These are phyloP conservation scores for Drosophila limbata DNA, from an alignment of 2,888 invertebrate genomes.

Conservation along the genomic window DNA sequence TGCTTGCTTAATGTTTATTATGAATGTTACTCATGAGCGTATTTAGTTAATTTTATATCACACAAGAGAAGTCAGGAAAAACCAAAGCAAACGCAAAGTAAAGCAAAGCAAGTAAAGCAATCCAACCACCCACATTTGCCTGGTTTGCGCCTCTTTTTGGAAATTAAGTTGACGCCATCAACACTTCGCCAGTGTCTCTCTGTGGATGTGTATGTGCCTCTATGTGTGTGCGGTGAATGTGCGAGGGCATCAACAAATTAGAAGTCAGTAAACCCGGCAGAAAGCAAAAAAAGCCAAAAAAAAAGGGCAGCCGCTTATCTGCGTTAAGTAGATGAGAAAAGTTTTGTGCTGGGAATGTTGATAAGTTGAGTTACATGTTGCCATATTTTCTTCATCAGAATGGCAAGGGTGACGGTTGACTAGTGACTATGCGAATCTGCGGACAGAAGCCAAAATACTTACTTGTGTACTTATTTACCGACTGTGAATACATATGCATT, in stretches of 20 bases:
- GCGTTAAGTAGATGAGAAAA: constrained; percentile 81
- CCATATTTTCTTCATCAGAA: constrained; percentile 64
- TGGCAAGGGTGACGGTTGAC: background rate
- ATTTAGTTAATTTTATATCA: constrained; percentile 82
- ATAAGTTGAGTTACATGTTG: constrained; percentile 76
- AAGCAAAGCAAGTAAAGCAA: too few species aligned
- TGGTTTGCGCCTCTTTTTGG: constrained; percentile 55
- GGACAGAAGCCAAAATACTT: constrained; percentile 38
- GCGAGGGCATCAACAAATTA: constrained; percentile 69
- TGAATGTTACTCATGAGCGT: constrained; percentile 82
- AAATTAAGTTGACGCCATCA: constrained; percentile 80
- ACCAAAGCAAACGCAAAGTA: background rate
- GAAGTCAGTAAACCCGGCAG: constrained; percentile 74
- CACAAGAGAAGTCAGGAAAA: constrained; percentile 74
- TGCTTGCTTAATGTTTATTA: constrained; percentile 80
- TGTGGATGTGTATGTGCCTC: constrained; percentile 3
- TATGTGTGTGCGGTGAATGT: constrained; percentile 28
- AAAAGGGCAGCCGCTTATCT: constrained; percentile 73
- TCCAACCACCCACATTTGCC: constrained; percentile 33
- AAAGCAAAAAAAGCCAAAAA: constrained; percentile 39
- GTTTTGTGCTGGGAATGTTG: constrained; percentile 74
- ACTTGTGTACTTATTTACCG: constrained; percentile 2
- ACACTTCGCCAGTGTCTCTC: constrained; percentile 71
- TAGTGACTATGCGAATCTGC: constrained; percentile 41
- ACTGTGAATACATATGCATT: constrained; percentile 21